Conservation (phyloP, 2,888 invertebrate species). For the Isoperla grammatica region DNA sequence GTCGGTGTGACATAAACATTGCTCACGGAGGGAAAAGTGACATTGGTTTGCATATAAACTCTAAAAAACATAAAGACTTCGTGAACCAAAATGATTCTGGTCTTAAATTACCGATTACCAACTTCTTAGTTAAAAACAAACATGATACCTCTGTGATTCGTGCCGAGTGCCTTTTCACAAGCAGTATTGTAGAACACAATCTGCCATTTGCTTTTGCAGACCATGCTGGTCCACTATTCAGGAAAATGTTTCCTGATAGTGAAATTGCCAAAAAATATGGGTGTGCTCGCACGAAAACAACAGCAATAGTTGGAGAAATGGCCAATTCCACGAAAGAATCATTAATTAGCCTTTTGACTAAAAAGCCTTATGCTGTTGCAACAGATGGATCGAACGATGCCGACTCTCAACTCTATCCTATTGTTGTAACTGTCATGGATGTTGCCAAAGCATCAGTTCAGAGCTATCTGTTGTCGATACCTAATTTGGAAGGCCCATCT, state of each 20-base stretch:
- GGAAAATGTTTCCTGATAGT: constrained; percentile 4
- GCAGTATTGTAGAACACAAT: neutral
- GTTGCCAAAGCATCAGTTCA: neutral
- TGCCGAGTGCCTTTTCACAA: neutral
- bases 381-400: neutral
- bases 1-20: too few relatives aligned
- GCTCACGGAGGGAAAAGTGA: neutral
- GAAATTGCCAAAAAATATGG: constrained; percentile 7
- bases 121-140: neutral
- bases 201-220: neutral
- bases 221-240: neutral
- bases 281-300: constrained; percentile 1
- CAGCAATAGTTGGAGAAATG: neutral
- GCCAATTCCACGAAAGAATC: neutral
- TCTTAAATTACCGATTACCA: neutral
- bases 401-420: neutral
- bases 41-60: neutral
- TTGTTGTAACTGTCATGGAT: neutral
- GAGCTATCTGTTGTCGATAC: constrained; percentile 1
- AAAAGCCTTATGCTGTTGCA: neutral
- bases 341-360: neutral
- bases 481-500: neutral
- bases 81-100: neutral
- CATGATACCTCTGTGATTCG: neutral
- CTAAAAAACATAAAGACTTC: neutral